Percentiles rank a stretch among this genome's conserved stretches.
These are phyloP conservation scores for Columba guinea DNA, from an alignment of 2,797 vertebrate genomes.

Conservation along the genomic window DNA sequence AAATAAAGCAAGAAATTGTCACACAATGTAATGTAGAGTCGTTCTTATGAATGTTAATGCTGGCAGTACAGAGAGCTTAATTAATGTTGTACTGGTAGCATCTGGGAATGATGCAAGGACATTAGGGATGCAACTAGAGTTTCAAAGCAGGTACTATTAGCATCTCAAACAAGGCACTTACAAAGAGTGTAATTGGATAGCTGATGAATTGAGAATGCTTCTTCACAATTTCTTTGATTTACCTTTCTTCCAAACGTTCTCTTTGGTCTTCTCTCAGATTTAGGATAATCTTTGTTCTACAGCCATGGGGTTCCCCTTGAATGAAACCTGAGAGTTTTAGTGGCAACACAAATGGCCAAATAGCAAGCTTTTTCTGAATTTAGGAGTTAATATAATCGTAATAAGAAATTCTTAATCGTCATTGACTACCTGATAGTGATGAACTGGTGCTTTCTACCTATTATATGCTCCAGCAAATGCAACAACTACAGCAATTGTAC, in stretches of 20 bases:
- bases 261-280: slow-evolving; percentile 84
- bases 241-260: slow-evolving; percentile 81
- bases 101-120: slow-evolving; percentile 9
- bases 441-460: neutral
- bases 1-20: neutral
- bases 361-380: neutral
- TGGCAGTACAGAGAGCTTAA: neutral
- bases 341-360: neutral
- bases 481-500: neutral
- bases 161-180: slow-evolving; percentile 72
- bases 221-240: slow-evolving; percentile 84
- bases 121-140: slow-evolving; percentile 46
- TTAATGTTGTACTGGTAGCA: neutral
- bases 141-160: slow-evolving; percentile 50
- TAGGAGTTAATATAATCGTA: neutral
- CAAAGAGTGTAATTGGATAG: slow-evolving; percentile 83
- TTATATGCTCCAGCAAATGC: neutral
- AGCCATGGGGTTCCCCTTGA: slow-evolving; percentile 71
- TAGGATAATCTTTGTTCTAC: slow-evolving; percentile 80
- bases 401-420: neutral
- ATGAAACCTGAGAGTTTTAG: neutral
- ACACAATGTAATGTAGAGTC: neutral
- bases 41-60: neutral
- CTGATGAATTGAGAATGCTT: slow-evolving; percentile 90
- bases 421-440: neutral